These are phyloP conservation scores for Proteles cristata DNA, from an alignment of 2,113 vertebrate species.

Conservation along the genomic window DNA sequence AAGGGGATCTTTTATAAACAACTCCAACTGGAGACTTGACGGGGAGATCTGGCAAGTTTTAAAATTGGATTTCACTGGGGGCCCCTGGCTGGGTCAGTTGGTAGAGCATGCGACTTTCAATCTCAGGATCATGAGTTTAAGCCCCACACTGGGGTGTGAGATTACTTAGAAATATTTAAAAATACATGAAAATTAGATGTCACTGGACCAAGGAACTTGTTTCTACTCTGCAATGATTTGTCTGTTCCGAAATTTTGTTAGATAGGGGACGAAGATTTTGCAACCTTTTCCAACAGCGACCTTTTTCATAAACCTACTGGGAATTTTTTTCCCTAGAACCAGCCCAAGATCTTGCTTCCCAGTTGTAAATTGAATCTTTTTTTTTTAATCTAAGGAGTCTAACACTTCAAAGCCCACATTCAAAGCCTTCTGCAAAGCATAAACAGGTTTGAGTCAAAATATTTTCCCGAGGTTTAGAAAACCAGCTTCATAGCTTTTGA, in stretches of 20 bases:
- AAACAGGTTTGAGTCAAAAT: conserved; percentile 44
- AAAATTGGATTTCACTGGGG: neutral
- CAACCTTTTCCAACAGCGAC: neutral
- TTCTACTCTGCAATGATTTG: neutral
- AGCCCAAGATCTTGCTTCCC: neutral
- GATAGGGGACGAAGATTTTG: neutral
- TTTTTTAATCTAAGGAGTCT: conserved; percentile 10
- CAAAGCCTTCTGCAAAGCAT: conserved; percentile 32
- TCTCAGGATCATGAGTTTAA: neutral
- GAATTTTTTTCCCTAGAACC: neutral
- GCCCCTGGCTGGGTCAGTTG: neutral
- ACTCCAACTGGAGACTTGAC: neutral
- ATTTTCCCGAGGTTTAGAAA: conserved; percentile 4
- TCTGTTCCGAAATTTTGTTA: conserved; percentile 17
- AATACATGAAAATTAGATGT: neutral
- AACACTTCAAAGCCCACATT: neutral
- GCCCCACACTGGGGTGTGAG: neutral
- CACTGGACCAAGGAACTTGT: neutral
- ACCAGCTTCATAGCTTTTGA: neutral
- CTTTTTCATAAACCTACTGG: conserved; percentile 14
- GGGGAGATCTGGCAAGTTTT: neutral
- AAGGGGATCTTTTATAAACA: neutral
- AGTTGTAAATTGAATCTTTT: conserved; percentile 15
- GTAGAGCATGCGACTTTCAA: neutral
- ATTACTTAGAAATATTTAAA: neutral